Conservation (phyloP, 2,113 vertebrate species). For the Prunella fulvescens region DNA sequence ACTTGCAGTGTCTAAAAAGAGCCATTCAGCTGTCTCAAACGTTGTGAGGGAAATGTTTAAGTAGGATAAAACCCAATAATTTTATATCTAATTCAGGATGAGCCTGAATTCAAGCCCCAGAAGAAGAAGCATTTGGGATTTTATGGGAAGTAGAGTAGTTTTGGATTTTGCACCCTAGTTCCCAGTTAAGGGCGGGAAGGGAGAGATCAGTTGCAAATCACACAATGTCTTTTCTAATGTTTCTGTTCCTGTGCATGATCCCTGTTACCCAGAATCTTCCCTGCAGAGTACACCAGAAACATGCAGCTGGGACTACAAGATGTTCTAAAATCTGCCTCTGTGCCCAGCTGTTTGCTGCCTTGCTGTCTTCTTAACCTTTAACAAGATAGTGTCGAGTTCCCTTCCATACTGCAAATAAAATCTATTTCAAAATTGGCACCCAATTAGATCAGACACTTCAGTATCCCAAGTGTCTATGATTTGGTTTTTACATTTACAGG, state of each 20-base stretch:
- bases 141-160: neutral
- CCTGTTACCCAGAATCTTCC: neutral
- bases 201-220: neutral
- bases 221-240: fast-evolving
- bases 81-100: neutral
- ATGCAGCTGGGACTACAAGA: neutral
- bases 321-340: neutral
- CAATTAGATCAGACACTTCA: neutral
- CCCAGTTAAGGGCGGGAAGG: neutral
- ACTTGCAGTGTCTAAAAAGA: neutral
- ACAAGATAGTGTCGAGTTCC: neutral
- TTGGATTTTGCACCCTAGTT: neutral
- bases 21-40: neutral
- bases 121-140: neutral
- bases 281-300: neutral
- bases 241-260: neutral
- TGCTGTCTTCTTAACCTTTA: neutral
- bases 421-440: neutral
- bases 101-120: neutral
- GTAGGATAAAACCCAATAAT: neutral
- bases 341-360: neutral
- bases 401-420: neutral
- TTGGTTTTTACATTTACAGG: neutral
- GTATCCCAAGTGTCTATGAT: neutral
- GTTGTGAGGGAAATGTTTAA: neutral